Conservation (phyloP, 2,797 vertebrate species). For the Eulemur coronatus region DNA sequence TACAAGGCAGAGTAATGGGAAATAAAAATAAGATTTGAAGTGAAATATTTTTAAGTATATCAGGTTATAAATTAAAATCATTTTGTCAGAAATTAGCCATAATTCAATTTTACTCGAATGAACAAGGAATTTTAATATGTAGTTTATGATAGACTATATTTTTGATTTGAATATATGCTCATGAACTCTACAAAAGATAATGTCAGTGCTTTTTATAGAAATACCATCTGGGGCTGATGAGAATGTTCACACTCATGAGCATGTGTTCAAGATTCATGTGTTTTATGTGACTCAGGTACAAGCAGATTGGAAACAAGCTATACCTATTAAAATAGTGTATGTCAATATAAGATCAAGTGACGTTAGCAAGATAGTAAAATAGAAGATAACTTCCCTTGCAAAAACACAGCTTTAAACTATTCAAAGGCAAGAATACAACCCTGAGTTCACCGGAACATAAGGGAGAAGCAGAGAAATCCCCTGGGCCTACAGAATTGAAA, state of each 20-base stretch:
- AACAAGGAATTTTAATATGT: constrained; percentile 1
- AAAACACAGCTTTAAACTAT: not conserved
- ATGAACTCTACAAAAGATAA: not conserved
- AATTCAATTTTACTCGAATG: not conserved
- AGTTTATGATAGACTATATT: not conserved
- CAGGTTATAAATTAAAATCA: not conserved
- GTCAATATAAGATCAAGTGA: not conserved
- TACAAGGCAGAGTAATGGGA: not conserved
- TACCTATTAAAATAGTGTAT: not conserved
- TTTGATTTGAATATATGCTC: not conserved
- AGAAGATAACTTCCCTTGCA: not conserved
- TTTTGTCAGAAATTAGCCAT: not conserved
- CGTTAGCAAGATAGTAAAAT: not conserved
- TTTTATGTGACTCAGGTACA: not conserved
- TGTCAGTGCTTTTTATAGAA: not conserved
- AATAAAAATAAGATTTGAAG: not conserved
- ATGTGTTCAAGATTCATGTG: not conserved
- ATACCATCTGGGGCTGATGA: not conserved
- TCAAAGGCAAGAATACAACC: not conserved
- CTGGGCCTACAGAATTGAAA: not conserved
- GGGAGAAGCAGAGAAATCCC: not conserved
- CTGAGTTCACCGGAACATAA: not conserved
- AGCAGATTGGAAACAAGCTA: not conserved
- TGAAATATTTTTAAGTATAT: not conserved
- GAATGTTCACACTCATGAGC: not conserved